phyloP scores from a whole-genome alignment of 2,797 vertebrate genomes.

The Mallotus villosus region DNA sequence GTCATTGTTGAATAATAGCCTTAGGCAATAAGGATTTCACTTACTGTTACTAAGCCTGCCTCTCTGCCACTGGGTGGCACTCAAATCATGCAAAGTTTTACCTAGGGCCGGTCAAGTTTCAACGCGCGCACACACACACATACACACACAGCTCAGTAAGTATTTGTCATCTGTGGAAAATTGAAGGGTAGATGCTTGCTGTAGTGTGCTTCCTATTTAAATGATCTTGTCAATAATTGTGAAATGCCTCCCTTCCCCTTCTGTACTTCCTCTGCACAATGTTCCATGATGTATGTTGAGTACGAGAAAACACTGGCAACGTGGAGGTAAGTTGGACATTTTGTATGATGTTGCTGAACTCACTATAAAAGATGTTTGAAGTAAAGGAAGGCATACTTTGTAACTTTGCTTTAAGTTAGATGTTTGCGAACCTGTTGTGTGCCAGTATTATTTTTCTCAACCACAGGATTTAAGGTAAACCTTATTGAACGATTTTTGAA shows the following conservation, averaged over 20 bases:
- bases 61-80: slow-evolving; percentile 32
- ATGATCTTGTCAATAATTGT: slow-evolving; percentile 17
- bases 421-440: too few species aligned
- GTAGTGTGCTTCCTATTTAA: slow-evolving; percentile 24
- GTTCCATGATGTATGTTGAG: slow-evolving; percentile 2
- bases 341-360: background rate
- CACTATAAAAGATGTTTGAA: background rate
- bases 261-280: too few species aligned
- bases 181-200: slow-evolving; percentile 25
- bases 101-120: background rate
- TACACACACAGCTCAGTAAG: slow-evolving; percentile 11
- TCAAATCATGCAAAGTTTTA: slow-evolving; percentile 15
- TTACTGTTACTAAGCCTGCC: background rate
- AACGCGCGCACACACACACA: background rate
- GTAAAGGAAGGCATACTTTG: too few species aligned
- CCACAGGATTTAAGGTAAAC: too few species aligned
- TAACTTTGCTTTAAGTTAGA: too few species aligned
- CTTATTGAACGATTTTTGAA: too few species aligned
- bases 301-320: slow-evolving; percentile 11
- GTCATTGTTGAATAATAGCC: slow-evolving; percentile 53
- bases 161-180: slow-evolving; percentile 23
- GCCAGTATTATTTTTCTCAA: too few species aligned
- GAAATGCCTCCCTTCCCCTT: slow-evolving; percentile 4
- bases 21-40: slow-evolving; percentile 22
- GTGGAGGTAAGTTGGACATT: background rate